Percentiles rank a stretch among this genome's conserved stretches.
These are phyloP conservation scores for Pomacea canaliculata DNA, from an alignment of 2,888 invertebrate genomes.

Conservation along the genomic window DNA sequence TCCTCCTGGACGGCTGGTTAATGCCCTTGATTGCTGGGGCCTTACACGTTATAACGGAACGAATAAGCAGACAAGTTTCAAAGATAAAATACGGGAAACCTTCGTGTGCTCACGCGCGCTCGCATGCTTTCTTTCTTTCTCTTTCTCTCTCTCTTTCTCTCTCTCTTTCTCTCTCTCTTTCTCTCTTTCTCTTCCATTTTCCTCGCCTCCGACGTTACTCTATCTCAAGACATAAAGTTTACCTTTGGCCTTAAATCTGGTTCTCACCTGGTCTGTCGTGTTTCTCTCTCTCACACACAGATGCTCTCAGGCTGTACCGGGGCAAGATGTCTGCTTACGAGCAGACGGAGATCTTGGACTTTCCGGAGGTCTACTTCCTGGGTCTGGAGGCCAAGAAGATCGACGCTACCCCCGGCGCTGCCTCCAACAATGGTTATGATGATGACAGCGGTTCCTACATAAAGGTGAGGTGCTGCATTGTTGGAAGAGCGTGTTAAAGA, in stretches of 20 bases:
- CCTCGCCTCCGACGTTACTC: background rate
- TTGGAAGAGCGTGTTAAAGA: background rate
- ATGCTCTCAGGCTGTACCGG: conserved; percentile 81
- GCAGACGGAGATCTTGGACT: conserved; percentile 86
- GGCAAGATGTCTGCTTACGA: conserved; percentile 90
- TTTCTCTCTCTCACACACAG: conserved; percentile 34
- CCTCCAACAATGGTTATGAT: conserved; percentile 68
- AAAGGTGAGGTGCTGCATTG: conserved; percentile 76
- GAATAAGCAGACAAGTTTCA: no score
- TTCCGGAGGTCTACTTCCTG: conserved; percentile 94
- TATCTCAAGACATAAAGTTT: no score
- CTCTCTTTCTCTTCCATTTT: background rate
- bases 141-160: no score
- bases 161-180: no score
- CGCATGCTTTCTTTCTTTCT: no score
- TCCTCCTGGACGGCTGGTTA: no score
- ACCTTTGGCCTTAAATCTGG: no score
- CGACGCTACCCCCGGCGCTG: conserved; percentile 61
- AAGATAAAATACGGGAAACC: no score
- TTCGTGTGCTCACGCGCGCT: no score
- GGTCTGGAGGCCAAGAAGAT: conserved; percentile 68
- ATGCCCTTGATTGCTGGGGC: no score
- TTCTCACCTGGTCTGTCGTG: background rate
- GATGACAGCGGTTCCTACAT: conserved; percentile 81
- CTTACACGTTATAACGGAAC: no score